Percentiles rank a stretch among this genome's conserved stretches.
These are phyloP conservation scores for Phaenicophaeus curvirostris DNA, from an alignment of 2,797 vertebrate genomes.

Conservation along the genomic window DNA sequence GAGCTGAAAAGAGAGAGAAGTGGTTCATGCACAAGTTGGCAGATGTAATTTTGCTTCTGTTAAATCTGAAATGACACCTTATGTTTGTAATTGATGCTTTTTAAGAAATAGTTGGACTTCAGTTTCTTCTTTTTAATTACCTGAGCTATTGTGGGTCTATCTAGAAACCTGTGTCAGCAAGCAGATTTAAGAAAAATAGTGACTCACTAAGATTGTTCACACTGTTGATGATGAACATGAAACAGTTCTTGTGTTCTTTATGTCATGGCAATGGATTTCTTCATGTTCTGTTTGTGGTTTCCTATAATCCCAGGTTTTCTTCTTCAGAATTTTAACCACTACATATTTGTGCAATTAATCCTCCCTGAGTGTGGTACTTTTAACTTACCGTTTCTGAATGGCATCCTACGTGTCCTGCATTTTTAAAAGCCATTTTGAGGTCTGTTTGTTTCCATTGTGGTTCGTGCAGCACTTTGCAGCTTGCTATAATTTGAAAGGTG, in stretches of 20 bases:
- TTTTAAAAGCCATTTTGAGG: not conserved
- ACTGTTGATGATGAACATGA: not conserved
- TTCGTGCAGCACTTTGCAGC: not conserved
- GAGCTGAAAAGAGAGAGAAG: not conserved
- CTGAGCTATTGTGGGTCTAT: not conserved
- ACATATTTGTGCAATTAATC: not conserved
- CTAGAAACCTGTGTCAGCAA: not conserved
- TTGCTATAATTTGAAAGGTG: not conserved
- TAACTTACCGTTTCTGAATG: not conserved
- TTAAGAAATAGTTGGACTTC: not conserved
- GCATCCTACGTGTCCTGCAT: no score
- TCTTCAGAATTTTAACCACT: not conserved
- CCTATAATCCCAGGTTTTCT: not conserved
- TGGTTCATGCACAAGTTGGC: not conserved
- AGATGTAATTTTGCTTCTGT: not conserved
- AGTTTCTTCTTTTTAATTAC: not conserved
- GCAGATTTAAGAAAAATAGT: not conserved
- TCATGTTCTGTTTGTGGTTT: not conserved
- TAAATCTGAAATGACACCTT: not conserved
- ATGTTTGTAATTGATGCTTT: not conserved
- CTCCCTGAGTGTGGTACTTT: not conserved
- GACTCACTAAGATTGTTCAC: not conserved
- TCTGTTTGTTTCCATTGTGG: not conserved
- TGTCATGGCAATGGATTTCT: not conserved
- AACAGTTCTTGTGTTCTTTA: not conserved